A percentile compares a stretch with the other conserved stretches of the same genome.
Conservation (phyloP, 2,888 invertebrate genomes). For the Drosophila kanekoi region DNA sequence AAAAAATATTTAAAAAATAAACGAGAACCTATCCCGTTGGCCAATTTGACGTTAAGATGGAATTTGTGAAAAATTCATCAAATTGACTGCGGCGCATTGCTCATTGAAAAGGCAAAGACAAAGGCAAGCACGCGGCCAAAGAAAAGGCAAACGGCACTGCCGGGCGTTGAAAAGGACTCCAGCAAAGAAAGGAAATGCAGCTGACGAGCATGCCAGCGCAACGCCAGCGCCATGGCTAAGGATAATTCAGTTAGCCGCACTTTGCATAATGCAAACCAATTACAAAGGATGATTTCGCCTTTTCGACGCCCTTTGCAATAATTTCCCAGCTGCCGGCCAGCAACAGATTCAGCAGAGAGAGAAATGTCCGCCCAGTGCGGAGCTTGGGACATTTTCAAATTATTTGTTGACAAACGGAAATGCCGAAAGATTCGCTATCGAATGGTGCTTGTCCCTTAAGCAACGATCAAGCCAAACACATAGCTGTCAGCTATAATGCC, state of each 20-base stretch:
- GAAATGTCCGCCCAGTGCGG: constrained; percentile 24
- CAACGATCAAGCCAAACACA: background rate
- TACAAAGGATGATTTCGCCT: constrained; percentile 33
- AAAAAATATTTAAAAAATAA: constrained; percentile 10
- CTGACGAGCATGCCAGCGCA: constrained; percentile 4
- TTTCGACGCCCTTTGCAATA: constrained; percentile 35
- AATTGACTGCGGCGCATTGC: constrained; percentile 72
- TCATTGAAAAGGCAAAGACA: constrained; percentile 58
- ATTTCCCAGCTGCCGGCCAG: constrained; percentile 45
- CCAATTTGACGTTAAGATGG: constrained; percentile 79
- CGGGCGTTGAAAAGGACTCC: constrained; percentile 15
- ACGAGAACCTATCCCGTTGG: constrained; percentile 45
- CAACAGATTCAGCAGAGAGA: constrained; percentile 64
- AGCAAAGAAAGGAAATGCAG: constrained; percentile 17
- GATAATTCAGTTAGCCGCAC: constrained; percentile 63
- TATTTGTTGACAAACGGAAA: background rate
- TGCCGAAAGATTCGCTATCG: background rate
- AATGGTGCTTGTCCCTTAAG: constrained; percentile 4
- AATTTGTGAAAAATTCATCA: constrained; percentile 78
- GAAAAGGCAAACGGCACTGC: constrained; percentile 1
- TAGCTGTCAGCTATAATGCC: background rate
- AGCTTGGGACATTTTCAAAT: background rate
- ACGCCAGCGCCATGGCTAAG: constrained; percentile 1
- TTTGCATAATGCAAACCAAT: constrained; percentile 70
- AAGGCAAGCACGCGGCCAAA: constrained; percentile 21